Evolutionary conservation across 2,113 vertebrate species (phyloP), one percentile per base, ranked within the genome.

Genomic region (Aegithalos caudatus): DNA sequence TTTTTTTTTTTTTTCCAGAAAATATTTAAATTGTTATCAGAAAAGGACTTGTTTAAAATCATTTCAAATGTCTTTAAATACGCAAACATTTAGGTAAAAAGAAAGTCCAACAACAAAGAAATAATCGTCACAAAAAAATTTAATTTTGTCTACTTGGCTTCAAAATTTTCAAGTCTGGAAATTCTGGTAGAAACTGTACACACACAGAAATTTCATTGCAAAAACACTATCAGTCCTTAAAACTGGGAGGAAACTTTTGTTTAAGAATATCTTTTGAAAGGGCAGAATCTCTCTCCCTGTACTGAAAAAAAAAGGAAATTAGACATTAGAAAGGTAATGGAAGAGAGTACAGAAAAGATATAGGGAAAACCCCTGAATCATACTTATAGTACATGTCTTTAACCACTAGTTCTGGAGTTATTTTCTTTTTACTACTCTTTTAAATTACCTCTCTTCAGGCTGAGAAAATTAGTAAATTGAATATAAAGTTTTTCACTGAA

Each of bases 401-500:
- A 54, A 53, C 2, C 29, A 86, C 4, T 20, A 38, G 16, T 50
- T 86, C 23, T 88, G 73, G 23, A 81, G 37, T 14, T 53, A 11
- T 22, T 48, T 45, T 70, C 56, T 71, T 67, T 94, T 45, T 12
- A 24, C 31, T 61, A 14, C 14, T 53, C 7, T 60, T 90, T 66
- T 83, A 86, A 85, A 62, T 25, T 47, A 42, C 58, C n/a, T 81
- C 33, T 84, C 35, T 80, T 82, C n/a, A 70, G 64, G 5, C 12
- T 83, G 40, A 86, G 8, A 86, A 72, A 78, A 88, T 73, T 33
- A 51, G 42, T 42, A 83, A 93, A 81, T n/a, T 28, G 60, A 65
- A 88, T 45, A 88, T 50, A 85, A 88, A 88, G 50, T 80, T 91
- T 87, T 90, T 22, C 38, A 88, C 58, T 73, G 58, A 93, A 96